Evolutionary conservation across 1,140 invertebrate genomes (phyloP).

Genomic region (Bombyx mandarina): DNA sequence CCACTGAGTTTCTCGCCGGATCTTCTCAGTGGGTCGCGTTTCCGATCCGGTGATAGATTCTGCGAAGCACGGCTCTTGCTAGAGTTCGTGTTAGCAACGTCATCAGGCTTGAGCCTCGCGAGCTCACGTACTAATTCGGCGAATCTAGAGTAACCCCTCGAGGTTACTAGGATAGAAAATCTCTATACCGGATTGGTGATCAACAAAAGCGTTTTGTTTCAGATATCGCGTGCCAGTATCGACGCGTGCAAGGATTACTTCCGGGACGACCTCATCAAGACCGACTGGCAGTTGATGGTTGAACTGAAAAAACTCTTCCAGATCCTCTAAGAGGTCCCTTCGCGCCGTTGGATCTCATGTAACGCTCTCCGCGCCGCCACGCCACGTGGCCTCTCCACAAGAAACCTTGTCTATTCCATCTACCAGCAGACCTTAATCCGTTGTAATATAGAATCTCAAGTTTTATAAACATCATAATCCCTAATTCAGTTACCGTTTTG

Average conservation of each 20-base stretch:
- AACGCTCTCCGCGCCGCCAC: conserved; percentile 10
- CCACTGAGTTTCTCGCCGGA: too few relatives aligned
- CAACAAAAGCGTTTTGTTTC: conserved; percentile 62
- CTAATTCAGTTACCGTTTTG: background rate
- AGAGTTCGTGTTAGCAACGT: too few relatives aligned
- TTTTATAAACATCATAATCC: background rate
- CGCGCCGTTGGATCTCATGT: conserved; percentile 1
- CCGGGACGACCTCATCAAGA: conserved; percentile 95
- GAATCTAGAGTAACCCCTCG: too few relatives aligned
- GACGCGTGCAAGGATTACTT: conserved; percentile 99
- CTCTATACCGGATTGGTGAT: too few relatives aligned
- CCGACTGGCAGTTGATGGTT: conserved; percentile 98
- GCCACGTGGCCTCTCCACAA: conserved; percentile 8
- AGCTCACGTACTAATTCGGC: too few relatives aligned
- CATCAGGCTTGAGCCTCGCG: too few relatives aligned
- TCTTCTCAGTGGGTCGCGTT: too few relatives aligned
- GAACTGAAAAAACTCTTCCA: conserved; percentile 98
- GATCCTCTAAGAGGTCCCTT: conserved; percentile 82
- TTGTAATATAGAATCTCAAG: conserved; percentile 51
- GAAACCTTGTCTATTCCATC: conserved; percentile 49
- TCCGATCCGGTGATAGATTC: too few relatives aligned
- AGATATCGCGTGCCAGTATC: conserved; percentile 98
- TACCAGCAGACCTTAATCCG: conserved; percentile 21
- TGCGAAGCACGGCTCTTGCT: too few relatives aligned
- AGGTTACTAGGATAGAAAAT: too few relatives aligned